A percentile compares a stretch with the other conserved stretches of the same genome.
Conservation (phyloP, 2,113 vertebrate species). For the Caretta caretta region DNA sequence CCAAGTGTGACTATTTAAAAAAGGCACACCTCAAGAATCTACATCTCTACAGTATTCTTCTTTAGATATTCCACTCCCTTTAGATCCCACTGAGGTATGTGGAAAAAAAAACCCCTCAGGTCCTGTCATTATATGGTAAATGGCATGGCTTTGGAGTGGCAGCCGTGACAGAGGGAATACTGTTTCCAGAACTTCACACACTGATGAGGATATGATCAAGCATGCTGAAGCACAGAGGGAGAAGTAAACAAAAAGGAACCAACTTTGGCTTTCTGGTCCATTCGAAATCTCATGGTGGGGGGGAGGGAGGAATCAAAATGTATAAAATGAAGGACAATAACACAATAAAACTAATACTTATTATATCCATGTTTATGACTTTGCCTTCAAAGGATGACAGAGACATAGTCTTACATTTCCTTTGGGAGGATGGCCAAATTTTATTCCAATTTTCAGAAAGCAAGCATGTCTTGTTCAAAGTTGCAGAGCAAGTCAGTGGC, state of each 20-base stretch:
- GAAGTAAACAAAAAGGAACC: too few species aligned
- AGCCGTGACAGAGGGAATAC: background rate
- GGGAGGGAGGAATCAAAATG: too few species aligned
- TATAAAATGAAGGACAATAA: background rate
- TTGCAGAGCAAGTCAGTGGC: background rate
- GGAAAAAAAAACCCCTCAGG: background rate
- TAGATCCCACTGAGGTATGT: background rate
- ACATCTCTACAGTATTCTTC: background rate
- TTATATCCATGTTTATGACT: too few species aligned
- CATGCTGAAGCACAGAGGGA: too few species aligned
- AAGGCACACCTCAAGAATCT: background rate
- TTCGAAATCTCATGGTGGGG: too few species aligned
- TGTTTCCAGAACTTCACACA: too few species aligned
- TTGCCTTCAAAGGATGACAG: background rate
- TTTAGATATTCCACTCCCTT: background rate
- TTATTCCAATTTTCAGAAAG: background rate
- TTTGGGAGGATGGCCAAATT: background rate
- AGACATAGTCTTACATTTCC: background rate
- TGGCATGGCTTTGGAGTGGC: background rate
- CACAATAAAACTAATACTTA: background rate
- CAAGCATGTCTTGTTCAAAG: too few species aligned
- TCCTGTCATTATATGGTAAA: background rate
- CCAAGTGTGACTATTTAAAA: background rate
- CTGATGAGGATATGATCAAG: too few species aligned
- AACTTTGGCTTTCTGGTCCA: too few species aligned